Evolutionary conservation across 2,113 vertebrate genomes (phyloP).

Genomic region (Sarotherodon lohbergeri): DNA sequence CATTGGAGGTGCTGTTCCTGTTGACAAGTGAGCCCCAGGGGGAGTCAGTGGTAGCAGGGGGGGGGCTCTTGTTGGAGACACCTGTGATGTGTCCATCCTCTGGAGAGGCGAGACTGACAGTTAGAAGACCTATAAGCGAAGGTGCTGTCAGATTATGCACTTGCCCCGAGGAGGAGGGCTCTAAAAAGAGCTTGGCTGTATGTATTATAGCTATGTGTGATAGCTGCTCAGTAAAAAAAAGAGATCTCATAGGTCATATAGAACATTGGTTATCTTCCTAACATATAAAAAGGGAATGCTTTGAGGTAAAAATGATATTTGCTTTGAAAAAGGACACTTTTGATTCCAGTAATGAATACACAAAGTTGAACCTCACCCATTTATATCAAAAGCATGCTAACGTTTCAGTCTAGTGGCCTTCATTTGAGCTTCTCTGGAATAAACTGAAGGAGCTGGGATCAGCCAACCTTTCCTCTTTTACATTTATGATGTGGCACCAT

Average conservation of each 20-base stretch:
- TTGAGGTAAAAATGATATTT: not conserved
- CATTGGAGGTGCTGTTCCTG: constrained; percentile 22
- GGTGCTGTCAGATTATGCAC: constrained; percentile 50
- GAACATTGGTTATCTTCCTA: not conserved
- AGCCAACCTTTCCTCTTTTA: not conserved
- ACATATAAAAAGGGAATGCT: not conserved
- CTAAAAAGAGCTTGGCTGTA: not conserved
- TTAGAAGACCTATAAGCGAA: constrained; percentile 37
- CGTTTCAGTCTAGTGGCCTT: not conserved
- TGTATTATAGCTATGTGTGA: not conserved
- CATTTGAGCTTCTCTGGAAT: not conserved
- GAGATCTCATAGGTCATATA: not conserved
- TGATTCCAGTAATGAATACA: not conserved
- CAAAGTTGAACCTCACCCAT: not conserved
- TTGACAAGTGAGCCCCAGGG: constrained; percentile 45
- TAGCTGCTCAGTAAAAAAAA: not conserved
- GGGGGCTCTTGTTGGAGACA: not conserved
- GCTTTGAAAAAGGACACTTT: not conserved
- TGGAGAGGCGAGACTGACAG: constrained; percentile 40
- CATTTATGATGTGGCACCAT: not conserved
- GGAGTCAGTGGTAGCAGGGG: not conserved
- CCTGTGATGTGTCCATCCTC: constrained; percentile 45
- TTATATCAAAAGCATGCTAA: not conserved
- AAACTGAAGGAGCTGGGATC: not conserved
- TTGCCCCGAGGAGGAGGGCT: not conserved